Conservation (phyloP, 1,140 invertebrate species). For the Oryctes rhinoceros region DNA sequence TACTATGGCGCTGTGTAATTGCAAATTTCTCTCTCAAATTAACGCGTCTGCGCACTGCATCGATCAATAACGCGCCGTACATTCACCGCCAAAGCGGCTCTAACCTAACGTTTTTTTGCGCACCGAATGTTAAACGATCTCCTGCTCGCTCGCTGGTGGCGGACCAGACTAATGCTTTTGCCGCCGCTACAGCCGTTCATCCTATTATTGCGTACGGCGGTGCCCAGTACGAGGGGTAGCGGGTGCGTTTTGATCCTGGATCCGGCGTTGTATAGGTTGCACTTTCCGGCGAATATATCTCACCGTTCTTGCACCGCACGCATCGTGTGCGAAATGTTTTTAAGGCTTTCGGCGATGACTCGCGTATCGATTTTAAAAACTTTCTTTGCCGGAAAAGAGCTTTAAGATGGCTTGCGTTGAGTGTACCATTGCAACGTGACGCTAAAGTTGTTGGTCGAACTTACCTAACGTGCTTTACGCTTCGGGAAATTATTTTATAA, state of each 20-base stretch:
- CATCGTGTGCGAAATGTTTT: not conserved
- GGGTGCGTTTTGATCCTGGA: not conserved
- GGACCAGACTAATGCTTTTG: no score
- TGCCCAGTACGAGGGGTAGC: no score
- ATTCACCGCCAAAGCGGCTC: conserved; percentile 16
- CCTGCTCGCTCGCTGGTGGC: not conserved
- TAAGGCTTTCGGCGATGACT: conserved; percentile 17
- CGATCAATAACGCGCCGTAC: conserved; percentile 28
- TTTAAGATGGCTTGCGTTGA: not conserved
- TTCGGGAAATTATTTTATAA: no score
- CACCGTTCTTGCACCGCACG: not conserved
- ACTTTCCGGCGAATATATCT: not conserved
- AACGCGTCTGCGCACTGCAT: conserved; percentile 47
- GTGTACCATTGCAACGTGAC: not conserved
- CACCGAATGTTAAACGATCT: conserved; percentile 12
- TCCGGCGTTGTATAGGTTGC: not conserved
- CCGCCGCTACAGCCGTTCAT: no score
- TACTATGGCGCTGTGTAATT: conserved; percentile 50
- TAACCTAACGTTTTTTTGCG: conserved; percentile 12
- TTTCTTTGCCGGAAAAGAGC: not conserved
- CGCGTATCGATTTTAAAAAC: conserved; percentile 14
- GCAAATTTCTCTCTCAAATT: conserved; percentile 53
- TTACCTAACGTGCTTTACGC: no score
- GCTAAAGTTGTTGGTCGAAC: not conserved
- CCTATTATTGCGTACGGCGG: no score